A percentile compares a stretch with the other conserved stretches of the same genome.
phyloP scores from a whole-genome alignment of 2,797 vertebrate genomes.

The Heliangelus exortis region DNA sequence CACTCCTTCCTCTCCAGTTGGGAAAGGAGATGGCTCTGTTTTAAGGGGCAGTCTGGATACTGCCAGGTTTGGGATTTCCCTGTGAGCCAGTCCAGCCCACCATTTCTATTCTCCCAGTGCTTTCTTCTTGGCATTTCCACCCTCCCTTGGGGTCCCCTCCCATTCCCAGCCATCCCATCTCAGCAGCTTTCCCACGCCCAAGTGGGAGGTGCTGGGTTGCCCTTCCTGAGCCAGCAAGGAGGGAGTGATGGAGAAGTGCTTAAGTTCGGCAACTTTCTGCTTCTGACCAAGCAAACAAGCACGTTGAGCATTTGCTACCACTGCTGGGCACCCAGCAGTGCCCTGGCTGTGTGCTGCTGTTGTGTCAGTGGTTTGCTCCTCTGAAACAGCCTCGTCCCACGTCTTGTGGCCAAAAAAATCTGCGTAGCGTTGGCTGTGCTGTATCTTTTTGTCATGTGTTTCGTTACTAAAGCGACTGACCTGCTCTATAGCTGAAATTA shows the following conservation, averaged over 20 bases:
- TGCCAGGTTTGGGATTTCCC: not conserved
- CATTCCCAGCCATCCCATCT: not conserved
- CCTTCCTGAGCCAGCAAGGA: rapidly evolving
- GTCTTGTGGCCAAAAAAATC: not conserved
- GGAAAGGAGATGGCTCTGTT: not conserved
- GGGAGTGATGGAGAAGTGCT: not conserved
- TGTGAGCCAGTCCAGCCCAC: not conserved
- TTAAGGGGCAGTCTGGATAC: not conserved
- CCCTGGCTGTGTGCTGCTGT: not conserved
- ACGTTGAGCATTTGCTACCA: not conserved
- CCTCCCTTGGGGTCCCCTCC: not conserved
- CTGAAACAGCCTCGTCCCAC: not conserved
- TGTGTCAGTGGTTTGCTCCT: not conserved
- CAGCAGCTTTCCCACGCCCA: not conserved
- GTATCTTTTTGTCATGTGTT: conserved; percentile 7
- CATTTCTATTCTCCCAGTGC: not conserved
- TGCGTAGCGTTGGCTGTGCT: not conserved
- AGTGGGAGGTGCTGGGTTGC: not conserved
- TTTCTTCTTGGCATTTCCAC: not conserved
- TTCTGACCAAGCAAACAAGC: not conserved
- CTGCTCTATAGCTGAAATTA: conserved; percentile 8
- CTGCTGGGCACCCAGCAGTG: not conserved
- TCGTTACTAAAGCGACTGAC: not conserved
- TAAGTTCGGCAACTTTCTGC: not conserved
- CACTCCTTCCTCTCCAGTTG: not conserved